These are phyloP conservation scores for Lampropteryx suffumata DNA, from an alignment of 2,888 invertebrate genomes.

Conservation along the genomic window DNA sequence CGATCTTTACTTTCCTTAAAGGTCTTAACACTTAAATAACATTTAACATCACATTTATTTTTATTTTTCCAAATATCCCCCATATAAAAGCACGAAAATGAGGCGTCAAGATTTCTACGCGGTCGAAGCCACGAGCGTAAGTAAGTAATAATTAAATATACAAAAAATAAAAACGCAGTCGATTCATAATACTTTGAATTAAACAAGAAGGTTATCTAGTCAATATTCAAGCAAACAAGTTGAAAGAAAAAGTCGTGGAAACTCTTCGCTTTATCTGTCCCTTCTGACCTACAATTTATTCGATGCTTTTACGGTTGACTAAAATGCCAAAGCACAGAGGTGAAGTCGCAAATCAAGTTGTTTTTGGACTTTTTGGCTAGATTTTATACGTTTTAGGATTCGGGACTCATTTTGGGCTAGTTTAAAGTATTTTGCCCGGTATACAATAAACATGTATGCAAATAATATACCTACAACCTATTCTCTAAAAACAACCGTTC, in stretches of 20 bases:
- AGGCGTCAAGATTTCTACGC: too few species aligned
- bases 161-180: too few species aligned
- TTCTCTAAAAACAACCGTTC: too few species aligned
- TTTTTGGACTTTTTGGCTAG: slow-evolving; percentile 49
- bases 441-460: too few species aligned
- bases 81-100: too few species aligned
- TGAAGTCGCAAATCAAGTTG: slow-evolving; percentile 73
- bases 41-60: too few species aligned
- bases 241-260: slow-evolving; percentile 63
- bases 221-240: slow-evolving; percentile 69
- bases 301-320: slow-evolving; percentile 79
- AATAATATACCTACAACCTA: too few species aligned
- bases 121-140: too few species aligned
- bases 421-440: background rate
- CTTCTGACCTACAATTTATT: slow-evolving; percentile 81
- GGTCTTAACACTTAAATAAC: too few species aligned
- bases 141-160: too few species aligned
- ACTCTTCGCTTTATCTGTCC: slow-evolving; percentile 76
- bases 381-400: slow-evolving; percentile 39
- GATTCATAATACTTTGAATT: slow-evolving; percentile 33
- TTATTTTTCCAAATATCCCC: too few species aligned
- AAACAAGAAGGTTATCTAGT: slow-evolving; percentile 51
- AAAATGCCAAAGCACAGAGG: slow-evolving; percentile 78
- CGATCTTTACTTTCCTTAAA: too few species aligned
- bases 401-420: slow-evolving; percentile 3